Evolutionary conservation across 2,797 vertebrate species (phyloP), one percentile per base, ranked within the genome.

Genomic region (Pangasius krempfi): DNA sequence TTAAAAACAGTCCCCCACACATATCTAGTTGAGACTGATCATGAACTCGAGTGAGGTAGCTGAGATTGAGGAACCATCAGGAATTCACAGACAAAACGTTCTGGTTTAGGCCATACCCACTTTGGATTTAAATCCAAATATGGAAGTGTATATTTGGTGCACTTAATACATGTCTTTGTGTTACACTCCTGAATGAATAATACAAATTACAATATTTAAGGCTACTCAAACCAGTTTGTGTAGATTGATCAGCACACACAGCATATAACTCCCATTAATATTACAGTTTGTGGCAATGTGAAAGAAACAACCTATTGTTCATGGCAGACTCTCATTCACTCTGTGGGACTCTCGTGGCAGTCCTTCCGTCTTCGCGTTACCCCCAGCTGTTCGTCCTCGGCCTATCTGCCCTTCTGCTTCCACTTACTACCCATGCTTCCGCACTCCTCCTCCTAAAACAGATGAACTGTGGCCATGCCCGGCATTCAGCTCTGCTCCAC

Each of bases 401-500:
- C 58, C 87, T 87, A 83, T 87, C 84, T 50, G 86, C 89, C 76
- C 75, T 92, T 91, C 89, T 89, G 82, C 76, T 90, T 90, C 73
- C 88, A 90, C 82, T 90, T 89, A 81, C 68, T 50, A 75, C 79
- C 8, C 68, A 72, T 89, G 75, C 54, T 64, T 70, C 37, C 30
- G 33, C 80, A 68, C 81, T 47, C 54, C 68, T 22, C 40, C 60
- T 62, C 60, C 62, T 75, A 18, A 84, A 84, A 78, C 73, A 81
- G 54, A 85, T 30, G 25, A 80, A 80, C 68, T 73, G 30, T 27
- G 56, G 73, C 33, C 85, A 70, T 86, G 75, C 80, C 75, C 87
- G 82, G 89, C 88, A 88, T 58, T 90, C 90, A 64, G 73, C 90
- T 90, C 89, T 12, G 88, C 86, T 93, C 89, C 87, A 92, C 4